phyloP scores from a whole-genome alignment of 2,113 vertebrate genomes.

The Pelobates fuscus region DNA sequence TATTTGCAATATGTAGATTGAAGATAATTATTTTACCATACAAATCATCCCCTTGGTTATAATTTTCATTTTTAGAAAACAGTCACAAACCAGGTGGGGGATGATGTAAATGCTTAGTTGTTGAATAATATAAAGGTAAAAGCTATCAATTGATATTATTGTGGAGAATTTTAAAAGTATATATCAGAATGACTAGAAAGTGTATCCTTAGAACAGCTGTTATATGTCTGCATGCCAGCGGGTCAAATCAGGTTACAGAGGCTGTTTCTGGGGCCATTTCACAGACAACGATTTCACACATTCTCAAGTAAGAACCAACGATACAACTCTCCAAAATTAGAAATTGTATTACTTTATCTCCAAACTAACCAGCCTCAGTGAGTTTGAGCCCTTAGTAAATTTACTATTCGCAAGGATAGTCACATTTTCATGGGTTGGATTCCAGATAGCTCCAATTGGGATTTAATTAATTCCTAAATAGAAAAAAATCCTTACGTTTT shows the following conservation, averaged over 20 bases:
- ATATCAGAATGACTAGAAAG: slow-evolving; percentile 4
- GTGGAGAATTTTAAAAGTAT: background rate
- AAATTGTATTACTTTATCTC: slow-evolving; percentile 35
- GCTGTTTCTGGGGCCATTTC: slow-evolving; percentile 13
- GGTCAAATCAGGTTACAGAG: slow-evolving; percentile 39
- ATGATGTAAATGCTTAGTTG: background rate
- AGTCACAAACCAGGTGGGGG: background rate
- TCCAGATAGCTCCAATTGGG: no score
- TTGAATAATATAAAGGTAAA: background rate
- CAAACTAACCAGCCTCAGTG: slow-evolving; percentile 2
- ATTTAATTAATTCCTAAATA: no score
- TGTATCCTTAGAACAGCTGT: slow-evolving; percentile 30
- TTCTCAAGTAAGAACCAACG: slow-evolving; percentile 29
- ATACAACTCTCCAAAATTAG: slow-evolving; percentile 19
- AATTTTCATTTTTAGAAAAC: no score
- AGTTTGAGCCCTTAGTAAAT: no score
- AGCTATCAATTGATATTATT: background rate
- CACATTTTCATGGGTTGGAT: no score
- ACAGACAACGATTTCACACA: slow-evolving; percentile 33
- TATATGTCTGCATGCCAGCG: slow-evolving; percentile 26
- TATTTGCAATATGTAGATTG: no score
- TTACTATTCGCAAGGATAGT: no score
- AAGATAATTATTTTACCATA: no score
- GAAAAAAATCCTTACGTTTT: no score
- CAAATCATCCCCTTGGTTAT: no score